Evolutionary conservation across 2,888 invertebrate species (phyloP).

Genomic region (Allophyes oxyacanthae): DNA sequence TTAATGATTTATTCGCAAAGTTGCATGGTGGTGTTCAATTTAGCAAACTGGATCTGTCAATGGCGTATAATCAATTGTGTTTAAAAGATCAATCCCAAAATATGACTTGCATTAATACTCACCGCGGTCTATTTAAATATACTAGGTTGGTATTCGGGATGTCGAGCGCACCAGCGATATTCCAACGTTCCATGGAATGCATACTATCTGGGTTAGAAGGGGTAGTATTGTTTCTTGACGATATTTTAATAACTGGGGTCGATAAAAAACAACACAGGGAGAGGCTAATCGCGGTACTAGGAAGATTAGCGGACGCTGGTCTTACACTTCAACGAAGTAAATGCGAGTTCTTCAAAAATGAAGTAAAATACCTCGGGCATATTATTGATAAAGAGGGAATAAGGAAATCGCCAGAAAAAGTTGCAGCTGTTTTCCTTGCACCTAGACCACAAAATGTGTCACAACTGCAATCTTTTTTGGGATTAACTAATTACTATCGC

Average conservation of each 20-base stretch:
- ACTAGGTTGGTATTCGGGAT: slow-evolving; percentile 10
- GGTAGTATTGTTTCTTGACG: slow-evolving; percentile 19
- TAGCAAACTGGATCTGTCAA: slow-evolving; percentile 29
- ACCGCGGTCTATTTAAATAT: slow-evolving; percentile 32
- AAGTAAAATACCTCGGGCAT: slow-evolving; percentile 24
- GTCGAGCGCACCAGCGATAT: slow-evolving; percentile 29
- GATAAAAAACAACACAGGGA: neutral
- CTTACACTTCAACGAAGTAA: slow-evolving; percentile 27
- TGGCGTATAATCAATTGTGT: slow-evolving; percentile 35
- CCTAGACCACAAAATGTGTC: neutral
- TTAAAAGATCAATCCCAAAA: slow-evolving; percentile 19
- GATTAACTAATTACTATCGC: neutral
- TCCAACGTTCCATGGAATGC: slow-evolving; percentile 28
- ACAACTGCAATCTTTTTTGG: slow-evolving; percentile 6
- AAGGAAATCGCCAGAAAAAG: slow-evolving; percentile 4
- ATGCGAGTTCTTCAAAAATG: slow-evolving; percentile 20
- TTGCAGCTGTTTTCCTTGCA: neutral
- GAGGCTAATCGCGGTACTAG: slow-evolving; percentile 1
- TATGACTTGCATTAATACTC: slow-evolving; percentile 31
- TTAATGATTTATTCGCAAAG: slow-evolving; percentile 27
- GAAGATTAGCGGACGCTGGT: slow-evolving; percentile 10
- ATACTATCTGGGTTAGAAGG: slow-evolving; percentile 14
- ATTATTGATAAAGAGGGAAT: slow-evolving; percentile 27
- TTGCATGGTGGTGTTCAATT: slow-evolving; percentile 17
- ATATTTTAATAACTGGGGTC: slow-evolving; percentile 11